These are phyloP conservation scores for Agonopterix arenella DNA, from an alignment of 2,888 invertebrate species.

Conservation along the genomic window DNA sequence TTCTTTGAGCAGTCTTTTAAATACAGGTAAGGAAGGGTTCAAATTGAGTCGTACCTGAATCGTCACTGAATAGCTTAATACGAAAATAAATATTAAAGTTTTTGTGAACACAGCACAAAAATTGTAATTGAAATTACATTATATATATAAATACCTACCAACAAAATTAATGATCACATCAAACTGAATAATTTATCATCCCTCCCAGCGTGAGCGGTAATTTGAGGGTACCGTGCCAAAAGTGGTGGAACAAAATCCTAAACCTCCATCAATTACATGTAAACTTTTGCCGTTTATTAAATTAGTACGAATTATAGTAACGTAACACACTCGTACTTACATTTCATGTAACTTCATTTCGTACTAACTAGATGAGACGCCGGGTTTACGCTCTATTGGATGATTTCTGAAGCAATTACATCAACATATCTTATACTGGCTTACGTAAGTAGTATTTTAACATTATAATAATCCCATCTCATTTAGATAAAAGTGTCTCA, in stretches of 20 bases:
- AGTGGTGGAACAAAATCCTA: not conserved
- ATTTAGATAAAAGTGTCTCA: too few relatives aligned
- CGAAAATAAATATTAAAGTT: not conserved
- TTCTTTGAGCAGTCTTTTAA: too few relatives aligned
- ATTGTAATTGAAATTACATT: constrained; percentile 11
- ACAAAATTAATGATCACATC: constrained; percentile 19
- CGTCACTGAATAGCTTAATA: not conserved
- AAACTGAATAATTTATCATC: constrained; percentile 20
- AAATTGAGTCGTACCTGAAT: too few relatives aligned
- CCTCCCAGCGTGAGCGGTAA: constrained; percentile 13
- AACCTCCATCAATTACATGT: not conserved
- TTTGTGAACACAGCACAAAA: not conserved
- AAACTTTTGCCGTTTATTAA: not conserved
- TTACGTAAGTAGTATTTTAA: too few relatives aligned
- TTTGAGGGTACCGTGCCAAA: constrained; percentile 13
- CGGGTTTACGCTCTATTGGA: not conserved
- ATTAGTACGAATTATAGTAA: not conserved
- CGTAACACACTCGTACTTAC: too few relatives aligned
- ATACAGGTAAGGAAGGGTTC: too few relatives aligned
- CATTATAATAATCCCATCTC: too few relatives aligned
- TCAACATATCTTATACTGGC: too few relatives aligned
- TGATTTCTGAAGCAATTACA: not conserved
- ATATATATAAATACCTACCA: constrained; percentile 10
- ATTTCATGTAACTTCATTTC: too few relatives aligned
- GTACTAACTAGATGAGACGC: too few relatives aligned